Base-by-base conservation (phyloP, 2,797 vertebrate species). In the Lagodon rhomboides region DNA sequence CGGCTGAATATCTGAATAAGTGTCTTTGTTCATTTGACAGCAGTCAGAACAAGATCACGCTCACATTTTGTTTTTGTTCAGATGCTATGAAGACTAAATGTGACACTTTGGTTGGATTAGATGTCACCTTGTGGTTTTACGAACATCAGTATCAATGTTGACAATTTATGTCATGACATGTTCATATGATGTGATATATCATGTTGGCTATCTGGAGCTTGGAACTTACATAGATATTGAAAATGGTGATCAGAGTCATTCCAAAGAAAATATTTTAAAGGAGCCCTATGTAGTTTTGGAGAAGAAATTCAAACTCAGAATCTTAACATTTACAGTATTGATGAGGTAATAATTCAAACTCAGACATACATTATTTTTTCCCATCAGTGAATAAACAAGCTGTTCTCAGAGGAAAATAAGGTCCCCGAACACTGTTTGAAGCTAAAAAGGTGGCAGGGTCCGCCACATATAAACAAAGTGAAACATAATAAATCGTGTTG, bases 21-120 rank as follows among this genome's bases (percentile, higher is more conserved):
- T 64, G n/a, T 54, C 55, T 55, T 50, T 62, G 49, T 58, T 67
- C 3, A 10, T 34, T 2, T 55, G 15, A 50, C 5, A 71, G 68
- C 9, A 23, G 10, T 12, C 25, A 22, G 13, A 43, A 30, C 60
- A 44, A 18, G 49, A 61, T 68, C 50, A 3, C 0, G 12, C 23
- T 54, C 15, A 13, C n/a, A 27, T 11, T 22, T n/a, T 43, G 10
- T n/a, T 59, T 15, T 38, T 44, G 20, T 64, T 73, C 53, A 44
- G 30, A 34, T 53, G 50, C 50, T 41, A 22, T 41, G 10, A 30
- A 53, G 49, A 50, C 49, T 43, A 16, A 34, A n/a, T 49, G 12
- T n/a, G 50, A 50, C 44, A 59, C 66, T 69, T 23, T 8, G 12
- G 5, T 49, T 25, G 10, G 41, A 30, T 49, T 15, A 47, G 15